Evolutionary conservation across 2,113 vertebrate species (phyloP).

Genomic region (Cryptomyrus ogoouensis): DNA sequence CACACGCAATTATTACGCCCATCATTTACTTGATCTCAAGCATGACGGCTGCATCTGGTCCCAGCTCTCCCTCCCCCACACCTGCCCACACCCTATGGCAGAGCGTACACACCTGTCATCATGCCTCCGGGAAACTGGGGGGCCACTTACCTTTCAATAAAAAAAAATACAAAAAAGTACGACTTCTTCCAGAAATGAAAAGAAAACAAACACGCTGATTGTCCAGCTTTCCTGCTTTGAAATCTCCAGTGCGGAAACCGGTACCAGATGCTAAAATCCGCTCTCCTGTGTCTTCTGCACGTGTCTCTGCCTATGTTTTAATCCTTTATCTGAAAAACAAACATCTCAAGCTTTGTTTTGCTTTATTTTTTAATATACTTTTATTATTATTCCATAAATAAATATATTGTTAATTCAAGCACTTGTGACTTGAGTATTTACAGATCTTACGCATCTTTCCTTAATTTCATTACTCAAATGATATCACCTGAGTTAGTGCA

Average conservation of each 20-base stretch:
- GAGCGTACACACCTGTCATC: conserved; percentile 51
- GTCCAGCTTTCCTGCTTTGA: neutral
- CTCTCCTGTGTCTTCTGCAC: neutral
- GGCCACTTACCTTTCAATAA: conserved; percentile 11
- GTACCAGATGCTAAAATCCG: neutral
- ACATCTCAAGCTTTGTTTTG: neutral
- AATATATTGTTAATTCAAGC: conserved; percentile 5
- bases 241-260: neutral
- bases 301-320: neutral
- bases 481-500: neutral
- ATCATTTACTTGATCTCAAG: conserved; percentile 48
- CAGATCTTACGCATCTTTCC: neutral
- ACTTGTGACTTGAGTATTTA: neutral
- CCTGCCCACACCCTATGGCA: conserved; percentile 10
- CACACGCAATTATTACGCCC: conserved; percentile 22
- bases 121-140: neutral
- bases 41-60: conserved; percentile 41
- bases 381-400: neutral
- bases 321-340: conserved; percentile 1
- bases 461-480: neutral
- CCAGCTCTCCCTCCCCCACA: conserved; percentile 22
- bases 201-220: neutral
- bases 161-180: conserved; percentile 9
- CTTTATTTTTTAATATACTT: neutral
- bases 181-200: conserved; percentile 8